phyloP scores from a whole-genome alignment of 2,888 invertebrate species.

The Drosophila picticornis region DNA sequence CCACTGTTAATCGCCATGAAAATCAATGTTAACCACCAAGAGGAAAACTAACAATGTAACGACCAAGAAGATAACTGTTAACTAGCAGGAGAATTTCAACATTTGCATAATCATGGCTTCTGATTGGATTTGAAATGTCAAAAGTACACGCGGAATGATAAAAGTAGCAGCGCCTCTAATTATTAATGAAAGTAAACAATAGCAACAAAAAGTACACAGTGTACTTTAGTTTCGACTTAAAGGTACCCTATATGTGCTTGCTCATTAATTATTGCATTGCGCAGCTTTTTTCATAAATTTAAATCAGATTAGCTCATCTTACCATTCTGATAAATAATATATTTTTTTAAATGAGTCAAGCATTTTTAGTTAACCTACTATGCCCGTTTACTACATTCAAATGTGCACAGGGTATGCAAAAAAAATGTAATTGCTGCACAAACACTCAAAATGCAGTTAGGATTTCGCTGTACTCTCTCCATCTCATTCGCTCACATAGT shows the following conservation, averaged over 20 bases:
- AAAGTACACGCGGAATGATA: conserved; percentile 59
- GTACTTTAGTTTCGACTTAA: not conserved
- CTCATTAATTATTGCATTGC: not conserved
- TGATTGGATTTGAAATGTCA: conserved; percentile 56
- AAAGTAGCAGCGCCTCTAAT: conserved; percentile 47
- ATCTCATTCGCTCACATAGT: conserved; percentile 6
- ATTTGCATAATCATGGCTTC: conserved; percentile 34
- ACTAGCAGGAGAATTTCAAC: conserved; percentile 2
- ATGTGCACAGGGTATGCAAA: not conserved
- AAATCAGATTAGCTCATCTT: not conserved
- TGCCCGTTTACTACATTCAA: not conserved
- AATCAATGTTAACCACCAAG: not conserved
- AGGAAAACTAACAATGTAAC: not conserved
- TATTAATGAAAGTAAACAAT: conserved; percentile 64
- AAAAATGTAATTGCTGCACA: conserved; percentile 13
- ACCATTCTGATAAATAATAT: not conserved
- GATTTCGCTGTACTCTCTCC: conserved; percentile 1
- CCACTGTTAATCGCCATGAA: not conserved
- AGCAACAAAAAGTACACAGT: conserved; percentile 9
- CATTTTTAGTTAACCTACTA: not conserved
- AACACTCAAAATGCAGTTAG: conserved; percentile 29
- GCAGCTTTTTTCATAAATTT: not conserved
- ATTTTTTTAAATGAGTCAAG: too few species aligned
- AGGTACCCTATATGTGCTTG: too few species aligned
- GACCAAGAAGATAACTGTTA: not conserved